Evolutionary conservation across 37 sponge, comb jelly and placozoan species (phyloP), one percentile per base, ranked within the genome.

Genomic region (Ianthella basta): DNA sequence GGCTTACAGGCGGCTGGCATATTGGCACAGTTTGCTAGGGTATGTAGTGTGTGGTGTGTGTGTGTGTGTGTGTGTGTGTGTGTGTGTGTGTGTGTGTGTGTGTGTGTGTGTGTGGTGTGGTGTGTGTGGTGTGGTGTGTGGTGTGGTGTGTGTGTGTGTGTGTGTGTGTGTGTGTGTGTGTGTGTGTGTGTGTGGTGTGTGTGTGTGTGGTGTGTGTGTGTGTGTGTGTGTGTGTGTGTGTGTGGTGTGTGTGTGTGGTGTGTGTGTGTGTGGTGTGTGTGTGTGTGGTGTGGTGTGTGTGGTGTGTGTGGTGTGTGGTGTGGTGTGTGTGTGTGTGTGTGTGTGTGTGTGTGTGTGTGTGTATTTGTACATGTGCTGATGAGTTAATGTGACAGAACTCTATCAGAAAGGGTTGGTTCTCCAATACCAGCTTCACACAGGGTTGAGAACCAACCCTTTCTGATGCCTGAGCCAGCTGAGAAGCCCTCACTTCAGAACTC

Each of bases 11-110:
- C 87, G 0, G 60, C 68, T 20, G 94, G 95, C 30, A 73, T 90
- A 14, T 80, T 82, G 33, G 99, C 90, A 0, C 97, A 96, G 86
- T 96, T 98, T 89, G 99, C 99, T 27, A 95, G 89, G 84, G 89
- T 91, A 65, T 79, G 84, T 19, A 55, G 36, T 33, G 83, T 24
- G 70, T n/a, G n/a, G n/a, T n/a, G n/a, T n/a, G n/a, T n/a, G n/a
- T n/a, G n/a, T n/a, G n/a, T n/a, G n/a, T n/a, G n/a, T n/a, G n/a
- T n/a, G n/a, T n/a, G n/a, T n/a, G n/a, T n/a, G n/a, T n/a, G n/a
- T n/a, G n/a, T n/a, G n/a, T n/a, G n/a, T n/a, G n/a, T n/a, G n/a
- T n/a, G n/a, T 39, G 55, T 78, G 38, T 25, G 79, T 78, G 37
- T 78, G 55, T 54, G 18, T 44, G n/a, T 44, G 53, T 44, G 18